Base-by-base conservation (phyloP, 1,140 invertebrate genomes). In the Idris sp. region DNA sequence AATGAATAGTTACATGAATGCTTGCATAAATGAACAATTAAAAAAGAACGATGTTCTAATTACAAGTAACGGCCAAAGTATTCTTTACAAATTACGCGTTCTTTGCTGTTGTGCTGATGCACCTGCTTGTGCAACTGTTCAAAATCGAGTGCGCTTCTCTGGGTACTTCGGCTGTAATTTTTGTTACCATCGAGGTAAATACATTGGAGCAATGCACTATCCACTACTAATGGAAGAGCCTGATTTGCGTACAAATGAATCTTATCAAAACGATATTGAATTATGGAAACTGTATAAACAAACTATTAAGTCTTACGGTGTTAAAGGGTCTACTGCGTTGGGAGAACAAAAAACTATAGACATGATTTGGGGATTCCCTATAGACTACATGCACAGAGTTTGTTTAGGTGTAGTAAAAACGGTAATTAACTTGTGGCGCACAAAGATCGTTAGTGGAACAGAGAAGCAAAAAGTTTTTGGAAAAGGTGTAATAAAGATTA, bases 281-380 rank as follows among this genome's bases (percentile, higher is more conserved):
- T 26, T 53, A 8, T 59, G 36, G 46, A 7, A 44, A 2, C 1
- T 16, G 1, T 53, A 35, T 43, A 5, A 25, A 5, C n/a, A 5
- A 10, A 51, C 54, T 3, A 14, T 59, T 8, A 13, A 13, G 31
- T 61, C 54, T 4, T 15, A 48, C n/a, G 65, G 54, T 10, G 18
- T 71, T 6, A 71, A 61, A 40, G 65, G 65, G 2, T 2, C 22
- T 28, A 53, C 54, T 1, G 43, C 15, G 11, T 33, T 67, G 30
- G 35, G 62, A 26, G n/a, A 4, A 41, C 1, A 41, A 6, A n/a
- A 15, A n/a, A 26, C 40, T 10, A 2, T 71, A 8, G 26, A 71
- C 11, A 71, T 71, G 46, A 26, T 71, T 7, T 71, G 67, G 56
- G 67, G 49, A 6, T 62, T 71, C 19, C 56, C 56, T 2, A 48